Evolutionary conservation across 2,113 vertebrate genomes (phyloP).

Genomic region (Neodon shergylaensis): DNA sequence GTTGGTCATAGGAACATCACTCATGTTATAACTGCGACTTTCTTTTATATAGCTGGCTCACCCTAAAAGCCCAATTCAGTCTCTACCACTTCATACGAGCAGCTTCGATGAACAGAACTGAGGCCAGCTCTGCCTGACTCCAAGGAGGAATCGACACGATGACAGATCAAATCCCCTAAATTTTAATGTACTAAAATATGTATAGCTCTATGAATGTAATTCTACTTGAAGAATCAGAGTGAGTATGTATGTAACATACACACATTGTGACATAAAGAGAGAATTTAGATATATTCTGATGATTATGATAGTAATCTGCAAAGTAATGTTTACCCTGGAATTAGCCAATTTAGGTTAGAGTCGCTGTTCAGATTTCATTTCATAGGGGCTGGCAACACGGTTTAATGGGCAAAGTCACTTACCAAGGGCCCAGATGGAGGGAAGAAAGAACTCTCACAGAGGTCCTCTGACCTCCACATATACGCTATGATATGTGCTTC

Average conservation of each 20-base stretch:
- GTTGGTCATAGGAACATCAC: not conserved
- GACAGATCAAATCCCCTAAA: constrained; percentile 1
- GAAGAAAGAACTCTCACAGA: not conserved
- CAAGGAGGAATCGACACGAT: not conserved
- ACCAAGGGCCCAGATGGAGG: not conserved
- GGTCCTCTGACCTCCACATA: not conserved
- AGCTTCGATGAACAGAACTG: constrained; percentile 85
- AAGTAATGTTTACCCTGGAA: constrained; percentile 20
- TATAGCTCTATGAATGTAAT: constrained; percentile 29
- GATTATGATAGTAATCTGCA: not conserved
- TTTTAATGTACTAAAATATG: constrained; percentile 30
- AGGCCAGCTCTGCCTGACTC: constrained; percentile 36
- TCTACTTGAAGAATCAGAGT: constrained; percentile 48
- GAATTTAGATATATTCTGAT: constrained; percentile 42
- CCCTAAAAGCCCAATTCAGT: constrained; percentile 85
- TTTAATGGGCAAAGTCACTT: not conserved
- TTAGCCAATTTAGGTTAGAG: not conserved
- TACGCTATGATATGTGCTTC: not conserved
- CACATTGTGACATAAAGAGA: not conserved
- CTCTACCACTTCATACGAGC: constrained; percentile 72
- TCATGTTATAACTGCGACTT: constrained; percentile 41
- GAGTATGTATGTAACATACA: not conserved
- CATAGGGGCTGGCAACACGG: not conserved
- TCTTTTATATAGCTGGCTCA: constrained; percentile 85
- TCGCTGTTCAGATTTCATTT: constrained; percentile 49